phyloP scores from a whole-genome alignment of 2,113 vertebrate species.

The Ceyx cyanopectus region DNA sequence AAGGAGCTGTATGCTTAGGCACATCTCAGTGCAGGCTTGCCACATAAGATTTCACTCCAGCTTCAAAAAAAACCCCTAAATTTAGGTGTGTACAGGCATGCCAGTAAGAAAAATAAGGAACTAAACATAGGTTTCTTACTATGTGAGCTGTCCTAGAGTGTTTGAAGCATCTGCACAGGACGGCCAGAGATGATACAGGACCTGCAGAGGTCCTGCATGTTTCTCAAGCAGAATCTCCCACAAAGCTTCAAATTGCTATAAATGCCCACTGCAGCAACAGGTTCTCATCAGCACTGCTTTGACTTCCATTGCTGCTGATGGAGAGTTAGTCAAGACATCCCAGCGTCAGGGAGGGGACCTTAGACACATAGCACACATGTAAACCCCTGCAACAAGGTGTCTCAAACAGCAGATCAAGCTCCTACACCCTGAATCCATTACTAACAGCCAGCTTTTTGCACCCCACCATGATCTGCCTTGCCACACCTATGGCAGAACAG shows the following conservation, averaged over 20 bases:
- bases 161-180: background rate
- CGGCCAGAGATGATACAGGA: background rate
- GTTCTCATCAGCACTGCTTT: background rate
- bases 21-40: background rate
- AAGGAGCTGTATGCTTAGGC: background rate
- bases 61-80: background rate
- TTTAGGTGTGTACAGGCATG: background rate
- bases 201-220: background rate
- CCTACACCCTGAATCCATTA: background rate
- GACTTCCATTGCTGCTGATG: background rate
- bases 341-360: background rate
- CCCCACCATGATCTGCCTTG: accelerated
- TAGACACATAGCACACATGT: accelerated
- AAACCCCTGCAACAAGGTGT: background rate
- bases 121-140: background rate
- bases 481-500: accelerated
- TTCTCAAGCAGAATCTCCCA: background rate
- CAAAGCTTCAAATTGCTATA: background rate
- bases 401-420: background rate
- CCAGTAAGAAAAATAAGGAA: background rate
- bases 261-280: accelerated
- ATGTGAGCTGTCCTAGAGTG: background rate
- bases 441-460: background rate
- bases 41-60: background rate
- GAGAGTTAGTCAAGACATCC: background rate